These are phyloP conservation scores for Cerastis leucographa DNA, from an alignment of 2,888 invertebrate species.

Conservation along the genomic window DNA sequence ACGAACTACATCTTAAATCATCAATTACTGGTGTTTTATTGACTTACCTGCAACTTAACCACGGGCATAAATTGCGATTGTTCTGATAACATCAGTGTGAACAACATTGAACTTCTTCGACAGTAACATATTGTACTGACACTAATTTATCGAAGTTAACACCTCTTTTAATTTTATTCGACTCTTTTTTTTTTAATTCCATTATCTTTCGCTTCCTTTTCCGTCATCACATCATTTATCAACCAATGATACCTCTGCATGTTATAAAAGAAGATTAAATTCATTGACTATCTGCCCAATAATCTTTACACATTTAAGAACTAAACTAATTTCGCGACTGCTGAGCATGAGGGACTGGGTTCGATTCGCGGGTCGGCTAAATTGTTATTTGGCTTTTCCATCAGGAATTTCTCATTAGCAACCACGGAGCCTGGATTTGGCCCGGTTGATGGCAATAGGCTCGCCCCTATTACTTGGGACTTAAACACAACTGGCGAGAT, in stretches of 20 bases:
- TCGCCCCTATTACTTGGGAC: too few relatives aligned
- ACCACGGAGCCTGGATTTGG: too few relatives aligned
- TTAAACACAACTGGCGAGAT: too few relatives aligned
- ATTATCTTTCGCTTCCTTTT: background rate
- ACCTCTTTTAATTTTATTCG: background rate
- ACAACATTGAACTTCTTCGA: constrained; percentile 30
- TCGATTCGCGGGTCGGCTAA: too few relatives aligned
- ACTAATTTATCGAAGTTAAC: constrained; percentile 22
- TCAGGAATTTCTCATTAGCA: too few relatives aligned
- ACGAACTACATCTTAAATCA: constrained; percentile 24
- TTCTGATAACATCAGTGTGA: constrained; percentile 39
- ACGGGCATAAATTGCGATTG: constrained; percentile 31
- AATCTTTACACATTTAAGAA: background rate
- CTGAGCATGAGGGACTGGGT: too few relatives aligned
- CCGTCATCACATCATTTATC: constrained; percentile 8
- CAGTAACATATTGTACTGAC: constrained; percentile 9
- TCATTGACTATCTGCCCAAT: background rate
- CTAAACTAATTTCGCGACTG: too few relatives aligned
- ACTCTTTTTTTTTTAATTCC: background rate
- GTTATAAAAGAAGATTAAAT: background rate
- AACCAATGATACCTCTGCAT: background rate
- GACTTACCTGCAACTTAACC: constrained; percentile 29
- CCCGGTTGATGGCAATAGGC: too few relatives aligned
- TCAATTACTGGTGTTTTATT: constrained; percentile 43
- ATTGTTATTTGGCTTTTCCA: too few relatives aligned